Evolutionary conservation across 2,888 invertebrate genomes (phyloP).

Genomic region (Micropterix aruncella): DNA sequence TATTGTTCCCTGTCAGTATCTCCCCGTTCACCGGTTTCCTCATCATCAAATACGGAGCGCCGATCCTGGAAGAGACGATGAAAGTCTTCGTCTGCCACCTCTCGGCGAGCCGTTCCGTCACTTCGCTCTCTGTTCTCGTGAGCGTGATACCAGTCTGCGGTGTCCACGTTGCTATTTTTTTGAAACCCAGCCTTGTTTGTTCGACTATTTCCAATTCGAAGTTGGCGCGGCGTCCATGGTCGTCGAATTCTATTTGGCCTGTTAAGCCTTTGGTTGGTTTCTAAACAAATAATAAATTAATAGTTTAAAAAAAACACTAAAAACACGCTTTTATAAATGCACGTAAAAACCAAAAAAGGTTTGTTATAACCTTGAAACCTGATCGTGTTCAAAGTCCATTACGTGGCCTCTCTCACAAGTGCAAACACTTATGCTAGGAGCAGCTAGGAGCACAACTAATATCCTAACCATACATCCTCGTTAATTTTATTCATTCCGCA

Average conservation of each 20-base stretch:
- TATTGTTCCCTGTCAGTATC: slow-evolving; percentile 18
- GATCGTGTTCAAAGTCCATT: too few species aligned
- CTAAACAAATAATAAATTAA: too few species aligned
- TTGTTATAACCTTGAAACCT: too few species aligned
- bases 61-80: slow-evolving; percentile 45
- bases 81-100: slow-evolving; percentile 38
- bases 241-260: slow-evolving; percentile 52
- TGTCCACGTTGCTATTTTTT: slow-evolving; percentile 39
- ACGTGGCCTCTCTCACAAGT: too few species aligned
- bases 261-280: slow-evolving; percentile 41
- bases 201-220: slow-evolving; percentile 48
- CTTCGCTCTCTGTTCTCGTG: slow-evolving; percentile 18
- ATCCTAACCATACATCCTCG: too few species aligned
- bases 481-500: too few species aligned
- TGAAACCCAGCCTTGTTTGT: slow-evolving; percentile 42
- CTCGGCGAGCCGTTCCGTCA: slow-evolving; percentile 21
- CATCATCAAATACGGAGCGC: slow-evolving; percentile 43
- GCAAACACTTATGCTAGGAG: slow-evolving; percentile 5
- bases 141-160: too few species aligned
- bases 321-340: too few species aligned
- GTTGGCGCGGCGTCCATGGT: slow-evolving; percentile 46
- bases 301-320: too few species aligned
- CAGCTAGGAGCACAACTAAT: slow-evolving; percentile 2
- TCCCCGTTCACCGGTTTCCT: slow-evolving; percentile 24
- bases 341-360: too few species aligned